Conservation (phyloP, 2,113 vertebrate species). For the Percina caprodes region DNA sequence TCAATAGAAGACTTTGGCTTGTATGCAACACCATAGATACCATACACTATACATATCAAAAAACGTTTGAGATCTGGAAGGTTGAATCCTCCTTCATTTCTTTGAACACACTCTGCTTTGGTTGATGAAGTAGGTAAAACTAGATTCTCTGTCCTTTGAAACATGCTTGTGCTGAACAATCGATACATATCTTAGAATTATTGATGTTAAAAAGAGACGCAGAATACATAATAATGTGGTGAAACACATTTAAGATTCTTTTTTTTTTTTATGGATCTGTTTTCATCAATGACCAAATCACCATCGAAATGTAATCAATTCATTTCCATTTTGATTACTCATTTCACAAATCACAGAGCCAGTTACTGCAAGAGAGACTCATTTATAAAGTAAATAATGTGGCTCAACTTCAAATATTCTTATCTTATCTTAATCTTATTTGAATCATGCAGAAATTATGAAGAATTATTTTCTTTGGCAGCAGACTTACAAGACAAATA, state of each 20-base stretch:
- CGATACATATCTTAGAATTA: not conserved
- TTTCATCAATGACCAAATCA: conserved; percentile 21
- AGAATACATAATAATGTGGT: conserved; percentile 8
- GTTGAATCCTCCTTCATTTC: not conserved
- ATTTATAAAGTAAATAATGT: not conserved
- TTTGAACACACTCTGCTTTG: not conserved
- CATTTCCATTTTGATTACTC: not conserved
- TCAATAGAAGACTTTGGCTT: not conserved
- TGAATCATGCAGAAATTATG: not conserved
- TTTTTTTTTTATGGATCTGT: not conserved
- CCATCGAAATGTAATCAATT: not conserved
- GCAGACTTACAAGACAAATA: not conserved
- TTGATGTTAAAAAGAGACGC: conserved; percentile 8
- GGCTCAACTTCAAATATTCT: conserved; percentile 10
- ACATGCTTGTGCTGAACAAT: not conserved
- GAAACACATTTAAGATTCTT: conserved; percentile 1
- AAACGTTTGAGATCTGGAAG: not conserved
- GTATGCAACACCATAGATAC: not conserved
- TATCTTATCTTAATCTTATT: too few relatives aligned
- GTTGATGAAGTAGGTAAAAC: not conserved
- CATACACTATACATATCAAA: not conserved
- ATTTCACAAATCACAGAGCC: conserved; percentile 16
- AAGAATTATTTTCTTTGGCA: not conserved
- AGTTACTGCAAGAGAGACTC: not conserved
- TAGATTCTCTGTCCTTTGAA: not conserved